Base-by-base conservation (phyloP, 1,140 invertebrate species). In the Solenopsis fugax region DNA sequence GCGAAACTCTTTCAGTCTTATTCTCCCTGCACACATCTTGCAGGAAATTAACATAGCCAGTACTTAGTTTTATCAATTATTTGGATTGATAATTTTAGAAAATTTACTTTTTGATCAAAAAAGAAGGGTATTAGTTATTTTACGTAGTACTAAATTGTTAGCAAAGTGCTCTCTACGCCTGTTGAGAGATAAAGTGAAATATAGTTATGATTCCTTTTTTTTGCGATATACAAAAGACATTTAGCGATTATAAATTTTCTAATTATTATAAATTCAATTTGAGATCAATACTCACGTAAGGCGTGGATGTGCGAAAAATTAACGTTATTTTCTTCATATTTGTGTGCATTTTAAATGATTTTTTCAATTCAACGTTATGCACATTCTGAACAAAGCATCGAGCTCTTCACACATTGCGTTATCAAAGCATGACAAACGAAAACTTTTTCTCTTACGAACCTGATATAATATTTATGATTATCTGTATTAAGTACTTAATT, bases 1-100 rank as follows among this genome's bases (percentile, higher is more conserved):
- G 96, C 96, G 1, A 88, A 95, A 16, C 90, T 97, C 3, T 98
- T 98, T 76, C 86, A 94, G 54, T 90, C 91, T 37, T 95, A 93
- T 86, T 92, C 91, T 5, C 93, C 94, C 1, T 95, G 95, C 29
- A 77, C 86, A 37, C 13, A 58, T 16, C 24, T 92, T 45, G 45
- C 9, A 2, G 54, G 34, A 21, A 72, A 91, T 65, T 93, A 73
- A 92, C 16, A 7, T 73, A 52, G 62, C 21, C n/a, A 6, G 18
- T 34, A 62, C 58, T 58, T 54, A 71, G 58, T 50, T 29, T 41
- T 58, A 5, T 45, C 6, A 34, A 29, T 76, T 81, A 58, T 73
- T 60, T 18, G 37, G 52, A n/a, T 18, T 45, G 13, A 48, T 58
- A 56, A 58, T 45, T 54, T 6, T 73, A 1, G 21, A 48, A 84